Percentiles rank a stretch among this genome's conserved stretches.
phyloP scores from a whole-genome alignment of 1,140 invertebrate species.

The Aphaenogaster floridana region DNA sequence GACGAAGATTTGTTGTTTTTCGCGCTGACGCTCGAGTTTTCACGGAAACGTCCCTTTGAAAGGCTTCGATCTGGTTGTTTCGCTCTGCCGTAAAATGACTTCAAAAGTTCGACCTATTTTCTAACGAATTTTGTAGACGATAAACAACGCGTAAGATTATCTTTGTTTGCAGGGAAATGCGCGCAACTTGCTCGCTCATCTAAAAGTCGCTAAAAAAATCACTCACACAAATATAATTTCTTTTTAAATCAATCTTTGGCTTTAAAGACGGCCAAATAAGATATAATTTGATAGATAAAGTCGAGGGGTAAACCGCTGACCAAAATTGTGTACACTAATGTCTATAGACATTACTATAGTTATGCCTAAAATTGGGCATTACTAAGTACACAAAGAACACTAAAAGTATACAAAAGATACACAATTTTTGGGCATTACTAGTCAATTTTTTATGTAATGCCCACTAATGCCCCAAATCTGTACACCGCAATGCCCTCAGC shows the following conservation, averaged over 20 bases:
- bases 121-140: constrained; percentile 51
- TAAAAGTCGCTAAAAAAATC: neutral
- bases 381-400: too few relatives aligned
- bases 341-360: too few relatives aligned
- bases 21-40: constrained; percentile 63
- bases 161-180: constrained; percentile 20
- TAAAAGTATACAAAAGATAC: too few relatives aligned
- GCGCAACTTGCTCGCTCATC: neutral
- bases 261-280: neutral
- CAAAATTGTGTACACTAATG: too few relatives aligned
- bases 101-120: constrained; percentile 63
- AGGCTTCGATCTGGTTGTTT: constrained; percentile 52
- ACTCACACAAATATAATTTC: neutral
- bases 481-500: too few relatives aligned
- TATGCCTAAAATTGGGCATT: too few relatives aligned
- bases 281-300: neutral
- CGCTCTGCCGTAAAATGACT: constrained; percentile 42
- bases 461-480: too few relatives aligned
- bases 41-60: constrained; percentile 69
- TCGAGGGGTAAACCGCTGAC: too few relatives aligned
- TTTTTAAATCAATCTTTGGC: neutral
- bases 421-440: too few relatives aligned
- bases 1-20: constrained; percentile 76
- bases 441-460: too few relatives aligned
- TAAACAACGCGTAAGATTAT: constrained; percentile 41